These are phyloP conservation scores for Alcedo quadribrachys DNA, from an alignment of 2,797 vertebrate species.

Conservation along the genomic window DNA sequence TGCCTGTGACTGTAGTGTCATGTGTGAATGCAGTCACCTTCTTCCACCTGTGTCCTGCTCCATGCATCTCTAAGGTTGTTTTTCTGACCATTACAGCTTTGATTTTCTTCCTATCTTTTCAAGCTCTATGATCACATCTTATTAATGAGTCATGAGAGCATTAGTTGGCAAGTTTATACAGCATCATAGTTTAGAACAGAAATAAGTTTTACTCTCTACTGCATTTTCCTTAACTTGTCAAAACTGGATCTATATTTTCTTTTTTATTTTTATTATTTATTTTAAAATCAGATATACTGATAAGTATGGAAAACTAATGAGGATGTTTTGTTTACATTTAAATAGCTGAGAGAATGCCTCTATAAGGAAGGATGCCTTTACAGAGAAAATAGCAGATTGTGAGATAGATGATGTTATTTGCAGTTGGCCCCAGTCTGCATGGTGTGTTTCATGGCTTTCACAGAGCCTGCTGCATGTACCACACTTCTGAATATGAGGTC, in stretches of 20 bases:
- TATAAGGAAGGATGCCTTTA: background rate
- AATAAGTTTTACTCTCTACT: background rate
- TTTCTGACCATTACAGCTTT: background rate
- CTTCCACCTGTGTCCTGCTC: background rate
- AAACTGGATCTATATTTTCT: background rate
- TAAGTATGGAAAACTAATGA: background rate
- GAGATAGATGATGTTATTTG: background rate
- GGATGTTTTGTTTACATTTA: background rate
- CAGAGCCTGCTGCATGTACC: background rate
- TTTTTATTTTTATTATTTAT: background rate
- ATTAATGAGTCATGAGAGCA: background rate
- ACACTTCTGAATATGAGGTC: background rate
- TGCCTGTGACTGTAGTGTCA: background rate
- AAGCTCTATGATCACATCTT: background rate
- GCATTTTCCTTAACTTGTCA: background rate
- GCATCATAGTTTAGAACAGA: background rate
- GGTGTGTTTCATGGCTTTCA: background rate
- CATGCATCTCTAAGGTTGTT: fast-evolving
- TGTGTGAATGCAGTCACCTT: background rate
- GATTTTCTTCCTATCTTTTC: background rate
- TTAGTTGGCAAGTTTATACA: background rate
- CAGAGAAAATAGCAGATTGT: background rate
- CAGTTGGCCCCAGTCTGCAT: background rate
- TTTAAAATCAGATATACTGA: background rate
- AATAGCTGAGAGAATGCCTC: background rate